These are phyloP conservation scores for Oxystoma pomonae DNA, from an alignment of 2,888 invertebrate genomes.

Conservation along the genomic window DNA sequence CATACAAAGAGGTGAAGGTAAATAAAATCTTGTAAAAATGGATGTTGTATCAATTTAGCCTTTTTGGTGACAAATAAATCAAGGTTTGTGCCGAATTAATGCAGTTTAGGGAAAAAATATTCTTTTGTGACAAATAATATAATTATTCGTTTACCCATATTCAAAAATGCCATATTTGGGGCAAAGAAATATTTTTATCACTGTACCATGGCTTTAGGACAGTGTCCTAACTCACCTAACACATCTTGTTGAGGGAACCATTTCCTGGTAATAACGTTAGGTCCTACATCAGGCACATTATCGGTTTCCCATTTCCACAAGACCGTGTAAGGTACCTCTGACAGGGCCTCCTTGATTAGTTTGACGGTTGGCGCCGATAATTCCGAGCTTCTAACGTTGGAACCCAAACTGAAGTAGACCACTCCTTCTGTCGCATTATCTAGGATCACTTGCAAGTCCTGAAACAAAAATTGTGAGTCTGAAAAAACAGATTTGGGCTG, in stretches of 20 bases:
- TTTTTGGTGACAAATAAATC: too few relatives aligned
- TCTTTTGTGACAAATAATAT: too few relatives aligned
- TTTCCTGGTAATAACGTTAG: constrained; percentile 43
- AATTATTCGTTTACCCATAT: too few relatives aligned
- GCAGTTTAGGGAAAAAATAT: too few relatives aligned
- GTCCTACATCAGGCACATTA: constrained; percentile 37
- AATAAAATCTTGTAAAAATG: too few relatives aligned
- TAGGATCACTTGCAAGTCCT: constrained; percentile 41
- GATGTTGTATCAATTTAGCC: too few relatives aligned
- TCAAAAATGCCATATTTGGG: too few relatives aligned
- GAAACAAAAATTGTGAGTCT: constrained; percentile 10
- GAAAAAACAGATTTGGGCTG: constrained; percentile 3
- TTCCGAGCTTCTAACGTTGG: constrained; percentile 40
- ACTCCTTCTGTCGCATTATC: constrained; percentile 42
- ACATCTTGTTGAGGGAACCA: constrained; percentile 51
- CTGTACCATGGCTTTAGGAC: too few relatives aligned
- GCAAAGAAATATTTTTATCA: too few relatives aligned
- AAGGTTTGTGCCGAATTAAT: too few relatives aligned
- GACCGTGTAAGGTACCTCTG: constrained; percentile 43
- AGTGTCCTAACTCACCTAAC: constrained; percentile 37
- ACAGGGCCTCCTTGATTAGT: constrained; percentile 40
- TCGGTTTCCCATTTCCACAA: constrained; percentile 48
- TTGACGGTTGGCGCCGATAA: constrained; percentile 37
- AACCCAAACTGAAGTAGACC: constrained; percentile 46
- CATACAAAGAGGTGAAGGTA: too few relatives aligned